phyloP scores from a whole-genome alignment of 2,113 vertebrate genomes.

The Erythrolamprus reginae region DNA sequence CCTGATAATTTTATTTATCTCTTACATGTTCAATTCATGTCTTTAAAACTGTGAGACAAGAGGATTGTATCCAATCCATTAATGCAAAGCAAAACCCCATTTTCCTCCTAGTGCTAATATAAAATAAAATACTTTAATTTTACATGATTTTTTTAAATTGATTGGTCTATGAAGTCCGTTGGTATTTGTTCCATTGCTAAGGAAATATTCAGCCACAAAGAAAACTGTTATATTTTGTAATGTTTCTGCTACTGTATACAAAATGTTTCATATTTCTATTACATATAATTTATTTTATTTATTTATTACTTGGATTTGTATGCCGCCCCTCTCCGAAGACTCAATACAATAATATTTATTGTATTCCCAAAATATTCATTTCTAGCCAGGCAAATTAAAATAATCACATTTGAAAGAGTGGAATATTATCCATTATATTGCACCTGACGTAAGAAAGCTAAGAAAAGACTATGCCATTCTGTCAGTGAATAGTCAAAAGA shows the following conservation, averaged over 20 bases:
- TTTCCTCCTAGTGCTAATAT: neutral
- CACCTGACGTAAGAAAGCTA: neutral
- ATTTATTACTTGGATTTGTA: too few relatives aligned
- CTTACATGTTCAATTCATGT: neutral
- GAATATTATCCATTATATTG: neutral
- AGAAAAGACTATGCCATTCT: neutral
- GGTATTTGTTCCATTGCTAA: neutral
- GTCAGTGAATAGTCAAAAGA: neutral
- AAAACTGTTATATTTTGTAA: neutral
- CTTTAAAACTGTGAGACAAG: neutral
- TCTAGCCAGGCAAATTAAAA: neutral
- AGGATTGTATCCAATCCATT: neutral
- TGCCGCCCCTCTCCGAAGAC: too few relatives aligned
- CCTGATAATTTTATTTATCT: neutral
- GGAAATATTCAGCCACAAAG: neutral
- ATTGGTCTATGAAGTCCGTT: neutral
- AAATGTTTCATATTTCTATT: neutral
- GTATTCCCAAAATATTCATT: neutral
- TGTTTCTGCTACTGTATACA: neutral
- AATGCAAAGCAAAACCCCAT: neutral
- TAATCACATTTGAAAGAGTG: neutral
- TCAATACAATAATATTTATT: neutral
- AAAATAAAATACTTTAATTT: neutral
- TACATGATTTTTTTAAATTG: neutral
- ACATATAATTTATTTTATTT: too few relatives aligned